phyloP scores from a whole-genome alignment of 2,797 vertebrate genomes.

The Acrossocheilus wenchowensis region DNA sequence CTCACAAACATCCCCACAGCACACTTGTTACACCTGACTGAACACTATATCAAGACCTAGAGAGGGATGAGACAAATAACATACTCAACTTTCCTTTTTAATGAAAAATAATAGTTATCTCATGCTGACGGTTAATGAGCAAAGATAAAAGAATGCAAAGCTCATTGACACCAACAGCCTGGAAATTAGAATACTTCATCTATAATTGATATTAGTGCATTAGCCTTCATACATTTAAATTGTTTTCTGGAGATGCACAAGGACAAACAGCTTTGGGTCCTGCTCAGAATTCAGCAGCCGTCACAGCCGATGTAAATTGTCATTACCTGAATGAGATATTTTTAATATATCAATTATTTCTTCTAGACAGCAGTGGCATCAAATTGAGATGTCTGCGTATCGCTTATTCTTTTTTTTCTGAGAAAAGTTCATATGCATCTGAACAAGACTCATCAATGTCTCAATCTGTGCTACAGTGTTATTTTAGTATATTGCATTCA shows the following conservation, averaged over 20 bases:
- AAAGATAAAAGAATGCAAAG: conserved; percentile 57
- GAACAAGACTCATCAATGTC: not conserved
- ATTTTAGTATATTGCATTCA: not conserved
- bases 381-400: not conserved
- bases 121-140: conserved; percentile 52
- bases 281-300: conserved; percentile 25
- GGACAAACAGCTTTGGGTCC: conserved; percentile 34
- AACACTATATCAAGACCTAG: conserved; percentile 49
- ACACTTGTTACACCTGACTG: conserved; percentile 57
- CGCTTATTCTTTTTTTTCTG: not conserved
- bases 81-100: conserved; percentile 57
- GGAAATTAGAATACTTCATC: conserved; percentile 58
- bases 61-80: conserved; percentile 59
- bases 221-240: conserved; percentile 52
- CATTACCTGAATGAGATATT: not conserved
- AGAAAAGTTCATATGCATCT: not conserved
- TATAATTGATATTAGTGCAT: conserved; percentile 62
- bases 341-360: not conserved
- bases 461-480: not conserved
- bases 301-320: conserved; percentile 1
- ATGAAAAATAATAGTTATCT: conserved; percentile 64
- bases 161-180: conserved; percentile 53
- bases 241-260: conserved; percentile 47
- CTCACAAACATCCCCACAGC: conserved; percentile 38
- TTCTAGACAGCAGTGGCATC: not conserved